Evolutionary conservation across 1,140 invertebrate genomes (phyloP), one percentile per base, ranked within the genome.

Genomic region (Ylistrum balloti): DNA sequence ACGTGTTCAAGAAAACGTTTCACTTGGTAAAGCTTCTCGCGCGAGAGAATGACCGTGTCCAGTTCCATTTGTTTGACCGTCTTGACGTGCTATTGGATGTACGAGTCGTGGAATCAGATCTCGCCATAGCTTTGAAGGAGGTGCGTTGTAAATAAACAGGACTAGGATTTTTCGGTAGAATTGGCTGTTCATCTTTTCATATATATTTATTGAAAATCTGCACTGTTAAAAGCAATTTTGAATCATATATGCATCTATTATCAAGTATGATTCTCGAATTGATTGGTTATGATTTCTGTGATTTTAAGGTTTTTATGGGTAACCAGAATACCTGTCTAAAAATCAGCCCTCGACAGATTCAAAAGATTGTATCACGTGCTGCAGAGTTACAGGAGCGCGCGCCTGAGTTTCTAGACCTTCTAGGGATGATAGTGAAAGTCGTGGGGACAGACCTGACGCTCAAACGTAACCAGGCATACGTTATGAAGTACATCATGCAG

Each of bases 401-500:
- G 22, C 95, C 95, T 15, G 95, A 96, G 91, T 96, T 96, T 86
- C 93, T 96, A 0, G 96, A 96, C 90, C 93, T 96, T 0, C 94
- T 96, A 3, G 95, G 95, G n/a, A 95, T 95, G 94, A 94, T 96
- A 88, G 96, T 96, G 32, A 96, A 96, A 88, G 96, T 96, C 33
- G 94, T 95, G n/a, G 95, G 95, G 38, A 95, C 95, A 22, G 95
- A 94, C 34, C 93, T 96, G 33, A 95, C 96, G 0, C 91, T 96
- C 85, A 96, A 96, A 91, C 87, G 96, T 34, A 96, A 96, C 89
- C 96, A 96, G 90, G 94, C 94, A 38, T 95, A 94, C 85, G 96
- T 96, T 22, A 96, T 96, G 96, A 96, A 96, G 88, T 96, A 96
- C 89, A 95, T 96, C 85, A 96, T 96, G 96, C 95, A 96, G 93